These are phyloP conservation scores for Anastrepha obliqua DNA, from an alignment of 1,140 invertebrate genomes.

Conservation along the genomic window DNA sequence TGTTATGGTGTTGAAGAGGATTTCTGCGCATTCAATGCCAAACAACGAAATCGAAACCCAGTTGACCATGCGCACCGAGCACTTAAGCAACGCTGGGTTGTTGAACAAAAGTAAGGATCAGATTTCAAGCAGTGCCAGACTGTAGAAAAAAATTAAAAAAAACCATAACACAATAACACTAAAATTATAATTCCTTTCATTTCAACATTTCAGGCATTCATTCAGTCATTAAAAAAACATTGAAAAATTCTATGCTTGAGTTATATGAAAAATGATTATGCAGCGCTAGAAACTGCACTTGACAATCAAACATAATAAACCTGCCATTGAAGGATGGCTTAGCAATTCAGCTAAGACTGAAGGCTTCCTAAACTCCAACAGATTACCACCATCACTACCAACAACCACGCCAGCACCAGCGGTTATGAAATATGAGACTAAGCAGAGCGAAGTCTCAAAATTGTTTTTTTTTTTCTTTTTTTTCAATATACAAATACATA, in stretches of 20 bases:
- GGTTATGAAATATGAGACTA: not conserved
- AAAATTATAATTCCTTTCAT: not conserved
- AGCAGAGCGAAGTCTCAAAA: not conserved
- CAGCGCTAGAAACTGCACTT: conserved; percentile 32
- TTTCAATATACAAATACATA: not conserved
- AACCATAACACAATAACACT: not conserved
- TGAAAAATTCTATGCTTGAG: conserved; percentile 23
- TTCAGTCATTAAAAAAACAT: not conserved
- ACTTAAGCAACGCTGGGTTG: conserved; percentile 4
- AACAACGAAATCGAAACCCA: conserved; percentile 21
- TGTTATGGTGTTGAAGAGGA: conserved; percentile 8
- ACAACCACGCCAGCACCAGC: not conserved
- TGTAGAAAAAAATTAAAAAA: not conserved
- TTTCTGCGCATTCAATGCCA: not conserved
- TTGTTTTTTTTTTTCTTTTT: not conserved
- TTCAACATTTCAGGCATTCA: not conserved
- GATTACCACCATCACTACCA: not conserved
- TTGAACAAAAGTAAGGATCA: not conserved
- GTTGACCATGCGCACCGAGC: not conserved
- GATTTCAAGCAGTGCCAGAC: not conserved
- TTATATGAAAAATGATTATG: conserved; percentile 41
- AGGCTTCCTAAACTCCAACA: not conserved
- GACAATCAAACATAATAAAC: conserved; percentile 44
- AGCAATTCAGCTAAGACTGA: not conserved
- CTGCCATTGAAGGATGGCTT: conserved; percentile 45